These are phyloP conservation scores for Quiscalus mexicanus DNA, from an alignment of 2,113 vertebrate genomes.

Conservation along the genomic window DNA sequence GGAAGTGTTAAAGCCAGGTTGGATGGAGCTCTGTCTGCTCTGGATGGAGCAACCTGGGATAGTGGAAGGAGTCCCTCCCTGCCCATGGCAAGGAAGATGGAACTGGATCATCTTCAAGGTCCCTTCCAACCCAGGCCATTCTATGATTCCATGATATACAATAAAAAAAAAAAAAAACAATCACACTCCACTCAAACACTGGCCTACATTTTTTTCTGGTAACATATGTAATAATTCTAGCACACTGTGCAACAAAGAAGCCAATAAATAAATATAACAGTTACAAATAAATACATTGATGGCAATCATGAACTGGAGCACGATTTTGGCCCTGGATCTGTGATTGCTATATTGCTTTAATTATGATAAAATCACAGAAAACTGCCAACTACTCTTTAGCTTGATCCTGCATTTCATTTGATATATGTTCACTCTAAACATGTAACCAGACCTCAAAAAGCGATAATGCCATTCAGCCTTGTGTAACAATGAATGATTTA, in stretches of 20 bases:
- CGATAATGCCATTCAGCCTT: not conserved
- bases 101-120: not conserved
- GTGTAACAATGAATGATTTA: not conserved
- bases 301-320: not conserved
- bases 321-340: not conserved
- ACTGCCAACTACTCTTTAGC: not conserved
- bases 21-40: not conserved
- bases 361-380: not conserved
- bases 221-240: not conserved
- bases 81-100: not conserved
- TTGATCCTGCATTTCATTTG: not conserved
- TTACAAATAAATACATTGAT: not conserved
- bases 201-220: not conserved
- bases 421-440: not conserved
- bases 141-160: no score
- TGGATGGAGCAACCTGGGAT: not conserved
- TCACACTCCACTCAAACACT: not conserved
- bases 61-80: not conserved
- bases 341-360: not conserved
- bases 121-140: not conserved
- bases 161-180: not conserved
- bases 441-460: not conserved
- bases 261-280: not conserved
- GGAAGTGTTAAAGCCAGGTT: not conserved
- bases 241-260: not conserved